phyloP scores from a whole-genome alignment of 2,888 invertebrate species.

The Polydrusus pterygomalis region DNA sequence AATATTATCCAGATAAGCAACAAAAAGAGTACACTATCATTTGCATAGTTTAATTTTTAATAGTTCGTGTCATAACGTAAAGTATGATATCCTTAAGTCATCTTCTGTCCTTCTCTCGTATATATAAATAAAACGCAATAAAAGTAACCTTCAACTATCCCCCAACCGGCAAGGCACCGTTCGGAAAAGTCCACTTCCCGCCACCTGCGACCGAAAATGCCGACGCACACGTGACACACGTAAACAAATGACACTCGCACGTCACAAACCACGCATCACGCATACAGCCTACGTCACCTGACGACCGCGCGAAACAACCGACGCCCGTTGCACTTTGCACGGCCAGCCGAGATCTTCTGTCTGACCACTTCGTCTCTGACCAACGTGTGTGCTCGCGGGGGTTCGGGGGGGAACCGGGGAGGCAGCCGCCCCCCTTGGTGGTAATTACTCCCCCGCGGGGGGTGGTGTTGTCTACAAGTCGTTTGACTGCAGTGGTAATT shows the following conservation, averaged over 20 bases:
- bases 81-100: neutral
- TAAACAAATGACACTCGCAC: conserved; percentile 66
- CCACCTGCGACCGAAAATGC: conserved; percentile 24
- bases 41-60: no score
- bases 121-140: neutral
- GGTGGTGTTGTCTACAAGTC: conserved; percentile 46
- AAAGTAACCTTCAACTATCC: neutral
- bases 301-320: conserved; percentile 58
- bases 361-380: conserved; percentile 70
- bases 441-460: conserved; percentile 51
- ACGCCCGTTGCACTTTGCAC: conserved; percentile 68
- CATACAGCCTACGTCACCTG: conserved; percentile 53
- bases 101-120: neutral
- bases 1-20: neutral
- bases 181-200: conserved; percentile 3
- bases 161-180: neutral
- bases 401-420: conserved; percentile 47
- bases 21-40: neutral
- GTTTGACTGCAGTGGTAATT: conserved; percentile 40
- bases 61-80: no score
- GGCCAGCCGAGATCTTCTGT: conserved; percentile 71
- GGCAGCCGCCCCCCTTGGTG: conserved; percentile 27
- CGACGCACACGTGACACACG: conserved; percentile 53
- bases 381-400: conserved; percentile 69
- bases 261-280: conserved; percentile 52